These are phyloP conservation scores for Synanthedon myopaeformis DNA, from an alignment of 2,888 invertebrate species.

Conservation along the genomic window DNA sequence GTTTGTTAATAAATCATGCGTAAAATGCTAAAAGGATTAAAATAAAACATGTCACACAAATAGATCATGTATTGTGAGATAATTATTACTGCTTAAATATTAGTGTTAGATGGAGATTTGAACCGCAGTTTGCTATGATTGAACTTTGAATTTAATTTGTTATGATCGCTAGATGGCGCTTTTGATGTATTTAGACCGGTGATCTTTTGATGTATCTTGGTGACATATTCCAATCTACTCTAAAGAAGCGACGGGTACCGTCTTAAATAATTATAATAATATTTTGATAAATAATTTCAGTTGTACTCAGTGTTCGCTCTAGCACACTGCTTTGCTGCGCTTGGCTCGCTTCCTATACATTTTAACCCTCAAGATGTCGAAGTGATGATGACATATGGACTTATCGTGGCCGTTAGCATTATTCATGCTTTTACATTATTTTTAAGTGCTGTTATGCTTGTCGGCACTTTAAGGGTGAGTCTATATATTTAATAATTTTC, in stretches of 20 bases:
- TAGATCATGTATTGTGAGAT: no score
- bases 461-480: constrained; percentile 45
- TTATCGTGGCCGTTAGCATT: constrained; percentile 25
- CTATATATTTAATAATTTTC: not conserved
- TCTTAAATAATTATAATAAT: constrained; percentile 34
- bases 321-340: constrained; percentile 35
- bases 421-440: constrained; percentile 35
- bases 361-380: constrained; percentile 15
- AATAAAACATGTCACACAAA: no score
- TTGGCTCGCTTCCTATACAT: constrained; percentile 18
- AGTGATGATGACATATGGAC: constrained; percentile 16
- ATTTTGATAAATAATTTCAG: constrained; percentile 49
- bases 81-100: no score
- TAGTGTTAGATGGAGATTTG: no score
- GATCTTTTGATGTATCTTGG: no score
- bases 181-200: no score
- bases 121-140: no score
- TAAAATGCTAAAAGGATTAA: no score
- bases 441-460: constrained; percentile 43
- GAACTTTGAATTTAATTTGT: no score
- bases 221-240: no score
- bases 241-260: constrained; percentile 17
- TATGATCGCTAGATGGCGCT: no score
- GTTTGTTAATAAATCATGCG: no score
- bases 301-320: constrained; percentile 41